Base-by-base conservation (phyloP, 2,113 vertebrate genomes). In the Gallinago undulata region DNA sequence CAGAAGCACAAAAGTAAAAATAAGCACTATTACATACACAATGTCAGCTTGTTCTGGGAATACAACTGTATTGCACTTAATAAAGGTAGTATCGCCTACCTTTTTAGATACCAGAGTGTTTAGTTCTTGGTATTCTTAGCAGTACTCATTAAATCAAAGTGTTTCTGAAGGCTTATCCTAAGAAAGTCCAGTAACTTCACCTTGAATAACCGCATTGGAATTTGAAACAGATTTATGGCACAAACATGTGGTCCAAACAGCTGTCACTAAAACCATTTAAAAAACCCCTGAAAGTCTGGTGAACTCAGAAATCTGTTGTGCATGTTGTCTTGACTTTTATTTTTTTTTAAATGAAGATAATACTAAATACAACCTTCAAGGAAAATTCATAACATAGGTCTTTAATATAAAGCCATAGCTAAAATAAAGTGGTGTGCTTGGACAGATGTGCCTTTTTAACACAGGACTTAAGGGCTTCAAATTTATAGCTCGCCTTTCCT, bases 151-250 rank as follows among this genome's bases (percentile, higher is more conserved):
- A 84, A 85, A 22, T 79, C 53, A n/a, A 43, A 77, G 12, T 73
- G 39, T 81, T 95, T 90, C 33, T 90, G 64, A 90, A 90, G 47
- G 30, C 27, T 77, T 91, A 45, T 62, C 48, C 28, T 69, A 63
- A 89, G 33, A 47, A 83, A 69, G 53, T 86, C 92, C 30, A 60
- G 12, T 74, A 86, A 70, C n/a, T 88, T 95, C 83, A 94, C 90
- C 93, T 90, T 94, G 73, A 95, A 75, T 86, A 89, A 72, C 93
- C 72, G 24, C 17, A 7, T 4, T 59, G 70, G 81, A 96, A 96
- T 96, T 53, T 88, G 68, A 89, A 94, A 81, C 76, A 94, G 85
- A 94, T 94, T 85, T 93, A 51, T 90, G 73, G 68, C n/a, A 95
- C 88, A 81, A 92, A 39, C 79, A 91, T 70, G 78, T 91, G 59